A percentile compares a stretch with the other conserved stretches of the same genome.
Conservation (phyloP, 2,113 vertebrate species). For the Grus americana region DNA sequence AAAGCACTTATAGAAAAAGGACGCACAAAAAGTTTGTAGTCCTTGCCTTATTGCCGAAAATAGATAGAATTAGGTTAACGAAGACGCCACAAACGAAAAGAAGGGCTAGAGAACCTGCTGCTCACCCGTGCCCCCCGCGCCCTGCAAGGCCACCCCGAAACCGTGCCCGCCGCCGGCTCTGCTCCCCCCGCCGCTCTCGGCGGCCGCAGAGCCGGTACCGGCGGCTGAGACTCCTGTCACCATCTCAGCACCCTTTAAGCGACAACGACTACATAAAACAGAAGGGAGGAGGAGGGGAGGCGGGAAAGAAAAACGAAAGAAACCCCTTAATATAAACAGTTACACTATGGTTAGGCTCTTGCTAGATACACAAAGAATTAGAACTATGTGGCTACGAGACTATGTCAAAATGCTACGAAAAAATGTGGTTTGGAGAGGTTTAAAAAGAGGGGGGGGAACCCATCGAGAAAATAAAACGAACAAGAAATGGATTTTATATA, state of each 20-base stretch:
- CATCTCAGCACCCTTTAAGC: conserved; percentile 84
- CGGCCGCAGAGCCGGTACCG: conserved; percentile 71
- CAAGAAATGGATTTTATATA: conserved; percentile 82
- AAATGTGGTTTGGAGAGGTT: conserved; percentile 73
- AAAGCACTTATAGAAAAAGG: conserved; percentile 98
- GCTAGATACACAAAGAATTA: conserved; percentile 78
- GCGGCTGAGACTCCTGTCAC: conserved; percentile 79
- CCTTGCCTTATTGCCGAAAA: conserved; percentile 99
- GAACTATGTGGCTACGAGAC: conserved; percentile 75
- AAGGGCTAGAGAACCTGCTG: conserved; percentile 84
- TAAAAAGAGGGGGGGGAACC: conserved; percentile 64
- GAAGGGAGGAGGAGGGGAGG: not conserved
- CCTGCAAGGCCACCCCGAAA: conserved; percentile 44
- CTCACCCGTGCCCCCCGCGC: conserved; percentile 78
- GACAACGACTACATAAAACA: conserved; percentile 63
- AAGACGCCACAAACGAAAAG: conserved; percentile 84
- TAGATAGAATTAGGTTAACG: conserved; percentile 94
- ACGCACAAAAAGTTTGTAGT: conserved; percentile 91
- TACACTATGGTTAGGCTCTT: conserved; percentile 77
- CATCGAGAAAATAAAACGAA: conserved; percentile 79
- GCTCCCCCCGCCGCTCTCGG: conserved; percentile 69
- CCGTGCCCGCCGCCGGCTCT: not conserved
- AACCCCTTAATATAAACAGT: conserved; percentile 78
- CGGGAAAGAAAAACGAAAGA: conserved; percentile 43
- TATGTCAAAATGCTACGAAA: conserved; percentile 75